A percentile compares a stretch with the other conserved stretches of the same genome.
phyloP scores from a whole-genome alignment of 2,797 vertebrate species.

The Pelochelys cantorii region DNA sequence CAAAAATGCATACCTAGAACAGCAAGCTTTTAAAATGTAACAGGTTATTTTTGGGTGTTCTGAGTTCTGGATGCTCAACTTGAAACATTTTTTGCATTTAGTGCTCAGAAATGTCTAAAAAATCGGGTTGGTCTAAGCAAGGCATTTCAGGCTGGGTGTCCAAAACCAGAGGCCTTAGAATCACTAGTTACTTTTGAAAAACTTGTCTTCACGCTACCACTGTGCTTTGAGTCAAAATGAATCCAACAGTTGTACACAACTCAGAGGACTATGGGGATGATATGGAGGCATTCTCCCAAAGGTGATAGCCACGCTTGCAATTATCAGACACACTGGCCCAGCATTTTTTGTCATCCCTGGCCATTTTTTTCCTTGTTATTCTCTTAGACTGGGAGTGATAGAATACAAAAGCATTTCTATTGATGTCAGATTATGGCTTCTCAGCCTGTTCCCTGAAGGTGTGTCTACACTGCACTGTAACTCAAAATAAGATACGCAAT shows the following conservation, averaged over 20 bases:
- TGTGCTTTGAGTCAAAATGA: background rate
- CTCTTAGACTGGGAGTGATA: fast-evolving
- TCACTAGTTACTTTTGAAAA: background rate
- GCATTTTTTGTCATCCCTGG: background rate
- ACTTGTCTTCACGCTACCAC: background rate
- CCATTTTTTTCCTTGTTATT: background rate
- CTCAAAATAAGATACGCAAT: too few relatives aligned
- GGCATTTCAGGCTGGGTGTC: background rate
- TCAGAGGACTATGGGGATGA: background rate
- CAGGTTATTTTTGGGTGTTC: background rate
- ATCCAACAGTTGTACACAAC: background rate
- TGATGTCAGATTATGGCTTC: background rate
- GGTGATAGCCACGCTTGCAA: background rate
- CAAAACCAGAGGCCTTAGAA: background rate
- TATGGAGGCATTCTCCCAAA: background rate
- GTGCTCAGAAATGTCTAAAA: background rate
- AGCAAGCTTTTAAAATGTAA: background rate
- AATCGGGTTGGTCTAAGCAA: background rate
- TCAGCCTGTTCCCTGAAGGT: background rate
- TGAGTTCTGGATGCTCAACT: background rate
- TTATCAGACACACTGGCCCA: background rate
- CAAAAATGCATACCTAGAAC: background rate
- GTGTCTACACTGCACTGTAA: too few relatives aligned
- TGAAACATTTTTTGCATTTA: background rate
- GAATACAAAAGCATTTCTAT: background rate